Evolutionary conservation across 2,797 vertebrate genomes (phyloP), one percentile per base, ranked within the genome.

Genomic region (Falco naumanni): DNA sequence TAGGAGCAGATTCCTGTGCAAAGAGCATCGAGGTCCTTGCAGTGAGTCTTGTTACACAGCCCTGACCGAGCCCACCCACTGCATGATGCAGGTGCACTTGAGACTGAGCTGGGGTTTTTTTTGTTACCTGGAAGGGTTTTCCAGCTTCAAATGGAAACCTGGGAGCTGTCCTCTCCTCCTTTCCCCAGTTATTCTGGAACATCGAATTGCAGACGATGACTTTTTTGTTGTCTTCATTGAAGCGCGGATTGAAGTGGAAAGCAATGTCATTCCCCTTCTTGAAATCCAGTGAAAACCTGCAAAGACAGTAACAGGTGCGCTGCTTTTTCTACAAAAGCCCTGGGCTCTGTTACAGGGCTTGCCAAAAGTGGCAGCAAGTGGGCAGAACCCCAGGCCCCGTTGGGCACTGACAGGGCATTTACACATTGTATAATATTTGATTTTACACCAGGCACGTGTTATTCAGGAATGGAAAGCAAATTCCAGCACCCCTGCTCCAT

Each of bases 171-270:
- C 99, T 98, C 84, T 99, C 99, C 96, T 99, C 99, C 1, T 82
- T 98, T 9, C 99, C 99, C 99, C 99, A 99, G 51, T 9, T 88
- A 4, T 98, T 98, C 1, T 96, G 96, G 3, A 98, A 71, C 91
- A 85, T 98, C 0, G 99, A 98, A 95, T 99, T 99, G 68, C 99
- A 98, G 74, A 99, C 98, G 0, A 99, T 97, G 75, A 98, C 97
- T 90, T 71, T 96, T 24, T 3, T 90, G 83, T 84, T 28, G 41
- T 98, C 96, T 64, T 99, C 99, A 0, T 76, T 94, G 97, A 99
- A 99, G 56, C 99, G 99, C 33, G 99, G 99, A 39, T 99, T 99
- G 37, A 99, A 99, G 97, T 99, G 99, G 97, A 99, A 99, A 81
- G 99, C 98, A 3, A 99, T n/a, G 0, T 98, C 96, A 93, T 66